These are phyloP conservation scores for Atrichornis clamosus DNA, from an alignment of 2,113 vertebrate genomes.

Conservation along the genomic window DNA sequence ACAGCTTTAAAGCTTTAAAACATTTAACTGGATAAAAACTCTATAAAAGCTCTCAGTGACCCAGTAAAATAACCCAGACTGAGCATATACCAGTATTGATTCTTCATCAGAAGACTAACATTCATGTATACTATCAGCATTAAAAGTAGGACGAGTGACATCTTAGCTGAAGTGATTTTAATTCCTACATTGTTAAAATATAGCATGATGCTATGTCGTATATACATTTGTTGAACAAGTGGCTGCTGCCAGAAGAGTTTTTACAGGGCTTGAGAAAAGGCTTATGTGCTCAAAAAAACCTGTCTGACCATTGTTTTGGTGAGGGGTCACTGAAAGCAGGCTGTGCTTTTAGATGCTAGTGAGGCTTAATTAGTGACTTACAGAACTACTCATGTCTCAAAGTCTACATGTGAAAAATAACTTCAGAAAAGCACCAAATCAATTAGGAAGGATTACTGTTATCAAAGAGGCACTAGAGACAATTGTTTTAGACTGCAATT, in stretches of 20 bases:
- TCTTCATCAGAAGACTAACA: background rate
- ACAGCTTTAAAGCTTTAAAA: background rate
- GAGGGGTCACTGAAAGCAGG: background rate
- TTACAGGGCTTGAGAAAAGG: background rate
- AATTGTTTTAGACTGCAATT: background rate
- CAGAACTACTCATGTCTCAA: background rate
- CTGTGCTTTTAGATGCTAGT: background rate
- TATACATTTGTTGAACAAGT: background rate
- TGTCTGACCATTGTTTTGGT: background rate
- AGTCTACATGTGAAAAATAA: background rate
- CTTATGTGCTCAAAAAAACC: background rate
- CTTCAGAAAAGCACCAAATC: background rate
- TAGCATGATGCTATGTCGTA: background rate
- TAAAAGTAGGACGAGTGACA: background rate
- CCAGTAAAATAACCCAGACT: background rate
- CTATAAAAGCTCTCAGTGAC: background rate
- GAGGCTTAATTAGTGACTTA: background rate
- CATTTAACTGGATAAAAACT: background rate
- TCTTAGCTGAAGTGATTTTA: background rate
- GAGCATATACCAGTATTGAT: background rate
- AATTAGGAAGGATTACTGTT: background rate
- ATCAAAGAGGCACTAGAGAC: background rate
- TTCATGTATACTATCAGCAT: background rate
- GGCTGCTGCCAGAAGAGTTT: background rate
- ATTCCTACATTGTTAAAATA: background rate